Conservation (phyloP, 2,797 vertebrate genomes). For the Thalassophryne amazonica region DNA sequence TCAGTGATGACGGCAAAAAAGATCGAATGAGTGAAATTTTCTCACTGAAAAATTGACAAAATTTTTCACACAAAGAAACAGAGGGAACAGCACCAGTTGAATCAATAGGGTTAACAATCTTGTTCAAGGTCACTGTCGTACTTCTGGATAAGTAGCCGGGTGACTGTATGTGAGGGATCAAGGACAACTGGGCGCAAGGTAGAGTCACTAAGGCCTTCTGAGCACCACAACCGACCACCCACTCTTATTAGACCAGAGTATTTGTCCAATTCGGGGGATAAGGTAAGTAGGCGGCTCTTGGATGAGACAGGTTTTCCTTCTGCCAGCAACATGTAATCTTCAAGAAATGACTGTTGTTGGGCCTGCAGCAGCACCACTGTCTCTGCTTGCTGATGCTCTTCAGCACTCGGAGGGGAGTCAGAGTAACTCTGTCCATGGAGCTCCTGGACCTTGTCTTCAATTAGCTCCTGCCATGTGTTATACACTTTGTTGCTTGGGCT, state of each 20-base stretch:
- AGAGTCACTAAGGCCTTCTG: neutral
- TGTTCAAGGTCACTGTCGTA: neutral
- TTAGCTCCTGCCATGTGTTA: constrained; percentile 9
- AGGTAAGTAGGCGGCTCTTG: neutral
- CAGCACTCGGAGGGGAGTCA: neutral
- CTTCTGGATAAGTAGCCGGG: constrained; percentile 2
- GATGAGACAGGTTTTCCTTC: constrained; percentile 3
- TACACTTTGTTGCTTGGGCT: neutral
- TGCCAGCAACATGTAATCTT: constrained; percentile 2
- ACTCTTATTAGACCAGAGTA: neutral
- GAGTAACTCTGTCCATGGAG: neutral
- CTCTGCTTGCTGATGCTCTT: neutral
- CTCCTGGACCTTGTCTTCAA: neutral
- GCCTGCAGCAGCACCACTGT: neutral
- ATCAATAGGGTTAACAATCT: too few relatives aligned
- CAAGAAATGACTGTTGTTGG: constrained; percentile 5
- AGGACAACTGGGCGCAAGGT: neutral
- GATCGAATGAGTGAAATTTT: too few relatives aligned
- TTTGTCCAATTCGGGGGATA: constrained; percentile 9
- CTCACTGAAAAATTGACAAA: too few relatives aligned
- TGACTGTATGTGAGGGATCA: neutral
- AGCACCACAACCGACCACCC: neutral
- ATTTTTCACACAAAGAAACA: too few relatives aligned
- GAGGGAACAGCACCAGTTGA: too few relatives aligned
- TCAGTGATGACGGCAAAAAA: too few relatives aligned